Evolutionary conservation across 2,113 vertebrate genomes (phyloP), one percentile per base, ranked within the genome.

Genomic region (Cochlearius cochlearius): DNA sequence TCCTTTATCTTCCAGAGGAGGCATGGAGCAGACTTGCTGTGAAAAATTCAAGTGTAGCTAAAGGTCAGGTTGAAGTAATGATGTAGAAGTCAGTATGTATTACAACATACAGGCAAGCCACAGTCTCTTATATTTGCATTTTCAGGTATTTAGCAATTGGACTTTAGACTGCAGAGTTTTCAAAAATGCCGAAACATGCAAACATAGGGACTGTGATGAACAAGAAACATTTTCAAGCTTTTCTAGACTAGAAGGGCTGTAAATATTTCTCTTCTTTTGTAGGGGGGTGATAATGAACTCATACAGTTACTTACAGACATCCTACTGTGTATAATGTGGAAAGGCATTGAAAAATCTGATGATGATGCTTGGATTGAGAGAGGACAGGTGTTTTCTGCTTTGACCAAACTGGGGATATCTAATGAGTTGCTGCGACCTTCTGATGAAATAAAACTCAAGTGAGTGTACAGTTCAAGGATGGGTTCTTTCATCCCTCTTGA

Each of bases 341-440:
- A 99, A 39, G 99, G 99, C 18, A 98, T 99, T 32, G 99, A 99
- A 92, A 99, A 98, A n/a, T 99, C 99, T 3, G 99, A 99, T 66
- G 99, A 99, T 38, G 96, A 95, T 14, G 98, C 99, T 50, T 99
- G 99, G 99, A 94, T 99, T 94, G 99, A 99, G 96, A 98, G 99
- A 22, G 99, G 99, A 29, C 99, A 99, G 86, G 99, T 99, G 43
- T 99, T 99, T 97, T 99, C 99, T 11, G 99, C 99, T 45, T 98
- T 99, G 69, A 99, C 98, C 92, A 99, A 99, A 96, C 97, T 99
- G 88, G 99, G 98, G 58, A 98, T 98, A 10, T 98, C 99, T 94
- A 99, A 99, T 22, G 99, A 99, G 59, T 97, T 99, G 84, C 97
- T 99, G 74, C 98, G 97, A 75, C 99, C 99, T 23, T 98, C 99